phyloP scores from a whole-genome alignment of 1,140 invertebrate species.

The Charaxes varanes region DNA sequence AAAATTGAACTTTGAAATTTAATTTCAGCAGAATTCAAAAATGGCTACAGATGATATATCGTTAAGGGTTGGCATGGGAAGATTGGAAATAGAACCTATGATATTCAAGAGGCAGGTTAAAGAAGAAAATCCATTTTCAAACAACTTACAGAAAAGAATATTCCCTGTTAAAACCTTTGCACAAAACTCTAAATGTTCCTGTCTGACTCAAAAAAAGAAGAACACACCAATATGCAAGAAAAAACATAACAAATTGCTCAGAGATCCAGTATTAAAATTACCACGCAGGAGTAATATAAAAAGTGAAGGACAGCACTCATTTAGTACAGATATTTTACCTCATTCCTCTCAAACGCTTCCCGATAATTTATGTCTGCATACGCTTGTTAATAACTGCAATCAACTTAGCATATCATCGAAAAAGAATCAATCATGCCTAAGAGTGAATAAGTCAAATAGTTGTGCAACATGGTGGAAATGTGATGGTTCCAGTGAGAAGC shows the following conservation, averaged over 20 bases:
- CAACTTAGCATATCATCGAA: slow-evolving; percentile 52
- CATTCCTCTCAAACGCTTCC: slow-evolving; percentile 21
- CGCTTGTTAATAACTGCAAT: slow-evolving; percentile 54
- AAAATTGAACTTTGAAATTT: no score
- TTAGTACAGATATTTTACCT: slow-evolving; percentile 17
- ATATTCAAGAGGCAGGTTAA: slow-evolving; percentile 30
- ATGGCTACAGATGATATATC: slow-evolving; percentile 70
- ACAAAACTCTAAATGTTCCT: slow-evolving; percentile 40
- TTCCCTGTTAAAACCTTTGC: slow-evolving; percentile 18
- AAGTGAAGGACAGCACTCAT: slow-evolving; percentile 27
- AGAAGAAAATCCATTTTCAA: slow-evolving; percentile 47
- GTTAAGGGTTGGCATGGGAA: slow-evolving; percentile 65
- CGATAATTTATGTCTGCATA: slow-evolving; percentile 44
- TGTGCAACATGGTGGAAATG: slow-evolving; percentile 46
- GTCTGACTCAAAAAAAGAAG: slow-evolving; percentile 36
- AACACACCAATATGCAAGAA: slow-evolving; percentile 49
- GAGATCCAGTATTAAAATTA: slow-evolving; percentile 59
- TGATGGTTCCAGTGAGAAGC: slow-evolving; percentile 29
- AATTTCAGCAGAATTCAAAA: slow-evolving; percentile 9
- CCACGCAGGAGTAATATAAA: slow-evolving; percentile 28
- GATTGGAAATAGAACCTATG: slow-evolving; percentile 67
- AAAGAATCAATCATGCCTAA: slow-evolving; percentile 19
- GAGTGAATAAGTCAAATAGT: slow-evolving; percentile 25
- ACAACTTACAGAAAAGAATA: slow-evolving; percentile 26
- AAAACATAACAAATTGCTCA: slow-evolving; percentile 52